Percentiles rank a stretch among this genome's conserved stretches.
phyloP scores from a whole-genome alignment of 2,797 vertebrate genomes.

The Nannoperca obscura region DNA sequence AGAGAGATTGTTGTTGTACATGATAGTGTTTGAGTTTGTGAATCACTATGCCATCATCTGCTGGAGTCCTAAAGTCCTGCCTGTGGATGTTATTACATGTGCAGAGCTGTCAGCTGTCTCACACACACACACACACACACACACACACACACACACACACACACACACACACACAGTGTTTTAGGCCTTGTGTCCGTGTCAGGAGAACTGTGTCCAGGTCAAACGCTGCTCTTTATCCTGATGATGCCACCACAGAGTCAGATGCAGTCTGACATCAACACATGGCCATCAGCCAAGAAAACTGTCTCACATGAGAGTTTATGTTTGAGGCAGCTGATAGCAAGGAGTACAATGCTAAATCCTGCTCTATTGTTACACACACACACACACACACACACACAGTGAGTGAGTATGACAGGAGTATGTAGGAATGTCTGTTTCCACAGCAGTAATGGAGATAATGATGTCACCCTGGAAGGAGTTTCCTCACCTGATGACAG shows the following conservation, averaged over 20 bases:
- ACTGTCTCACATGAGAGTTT: conserved; percentile 13
- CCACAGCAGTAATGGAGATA: conserved; percentile 45
- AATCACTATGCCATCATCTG: conserved; percentile 51
- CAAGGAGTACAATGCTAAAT: conserved; percentile 11
- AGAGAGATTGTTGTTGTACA: conserved; percentile 10
- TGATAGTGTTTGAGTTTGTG: conserved; percentile 34
- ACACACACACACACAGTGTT: conserved; percentile 24
- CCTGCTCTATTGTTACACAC: conserved; percentile 3
- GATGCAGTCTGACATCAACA: conserved; percentile 47
- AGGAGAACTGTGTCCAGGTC: conserved; percentile 36
- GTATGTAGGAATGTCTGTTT: conserved; percentile 46
- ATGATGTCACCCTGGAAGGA: conserved; percentile 58
- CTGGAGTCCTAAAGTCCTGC: conserved; percentile 42
- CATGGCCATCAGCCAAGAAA: conserved; percentile 42
- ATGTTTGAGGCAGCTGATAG: conserved; percentile 12
- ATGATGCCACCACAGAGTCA: conserved; percentile 45
- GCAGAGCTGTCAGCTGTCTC: conserved; percentile 39
- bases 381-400: conserved; percentile 5
- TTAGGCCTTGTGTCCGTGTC: conserved; percentile 28
- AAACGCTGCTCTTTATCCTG: conserved; percentile 54
- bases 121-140: conserved; percentile 39
- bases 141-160: conserved; percentile 38
- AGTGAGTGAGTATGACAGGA: conserved; percentile 4
- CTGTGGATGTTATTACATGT: conserved; percentile 58
- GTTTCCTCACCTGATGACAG: conserved; percentile 64